Conservation (phyloP, 2,888 invertebrate species). For the Agonopterix arenella region DNA sequence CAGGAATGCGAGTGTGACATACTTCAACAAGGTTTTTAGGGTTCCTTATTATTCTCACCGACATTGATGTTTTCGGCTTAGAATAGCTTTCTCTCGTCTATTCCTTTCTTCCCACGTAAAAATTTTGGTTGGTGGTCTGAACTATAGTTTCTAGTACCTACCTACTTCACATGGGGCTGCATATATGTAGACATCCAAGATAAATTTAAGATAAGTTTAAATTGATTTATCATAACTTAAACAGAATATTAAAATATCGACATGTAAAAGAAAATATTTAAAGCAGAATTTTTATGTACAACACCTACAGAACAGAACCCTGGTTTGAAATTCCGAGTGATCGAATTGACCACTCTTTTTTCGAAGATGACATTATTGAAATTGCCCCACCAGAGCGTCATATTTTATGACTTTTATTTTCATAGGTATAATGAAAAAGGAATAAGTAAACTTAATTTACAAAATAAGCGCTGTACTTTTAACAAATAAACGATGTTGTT, state of each 20-base stretch:
- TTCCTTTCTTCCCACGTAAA: too few species aligned
- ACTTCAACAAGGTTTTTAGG: conserved; percentile 45
- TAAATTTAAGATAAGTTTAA: too few species aligned
- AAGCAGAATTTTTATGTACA: neutral
- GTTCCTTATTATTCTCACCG: neutral
- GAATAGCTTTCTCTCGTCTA: too few species aligned
- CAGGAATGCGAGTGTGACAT: conserved; percentile 43
- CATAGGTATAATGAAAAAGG: neutral
- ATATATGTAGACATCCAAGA: too few species aligned
- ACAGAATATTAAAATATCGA: neutral
- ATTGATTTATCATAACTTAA: too few species aligned
- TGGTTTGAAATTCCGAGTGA: neutral
- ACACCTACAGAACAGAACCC: neutral
- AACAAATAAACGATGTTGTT: too few species aligned
- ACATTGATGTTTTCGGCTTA: too few species aligned
- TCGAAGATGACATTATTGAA: conserved; percentile 39
- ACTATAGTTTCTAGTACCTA: too few species aligned
- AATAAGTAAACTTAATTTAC: neutral
- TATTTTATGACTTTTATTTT: neutral
- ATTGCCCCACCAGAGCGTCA: conserved; percentile 34
- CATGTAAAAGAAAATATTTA: neutral
- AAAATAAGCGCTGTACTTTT: neutral
- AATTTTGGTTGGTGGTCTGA: too few species aligned
- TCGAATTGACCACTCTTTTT: conserved; percentile 6
- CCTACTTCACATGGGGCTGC: too few species aligned